Evolutionary conservation across 2,113 vertebrate species (phyloP).

Genomic region (Prinia subflava): DNA sequence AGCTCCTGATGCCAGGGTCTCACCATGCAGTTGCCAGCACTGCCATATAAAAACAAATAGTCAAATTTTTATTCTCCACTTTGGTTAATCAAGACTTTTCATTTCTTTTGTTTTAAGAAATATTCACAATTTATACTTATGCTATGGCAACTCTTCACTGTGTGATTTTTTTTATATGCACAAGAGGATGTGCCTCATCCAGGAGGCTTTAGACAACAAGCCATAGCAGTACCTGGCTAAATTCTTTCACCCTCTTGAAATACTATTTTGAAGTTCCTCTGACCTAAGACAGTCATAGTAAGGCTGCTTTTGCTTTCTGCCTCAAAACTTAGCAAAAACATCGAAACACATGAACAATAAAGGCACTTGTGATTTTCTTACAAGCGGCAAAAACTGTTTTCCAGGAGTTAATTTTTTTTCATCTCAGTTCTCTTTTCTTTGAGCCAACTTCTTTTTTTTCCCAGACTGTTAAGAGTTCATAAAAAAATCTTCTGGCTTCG

Average conservation of each 20-base stretch:
- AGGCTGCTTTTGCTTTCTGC: not conserved
- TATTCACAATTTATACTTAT: not conserved
- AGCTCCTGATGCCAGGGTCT: not conserved
- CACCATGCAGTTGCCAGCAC: not conserved
- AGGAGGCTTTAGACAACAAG: not conserved
- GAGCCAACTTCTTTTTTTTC: not conserved
- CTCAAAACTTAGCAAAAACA: not conserved
- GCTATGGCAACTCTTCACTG: not conserved
- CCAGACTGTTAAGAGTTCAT: not conserved
- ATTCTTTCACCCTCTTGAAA: not conserved
- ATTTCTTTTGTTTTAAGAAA: not conserved
- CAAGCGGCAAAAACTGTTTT: not conserved
- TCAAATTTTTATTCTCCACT: not conserved
- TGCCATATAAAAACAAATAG: not conserved
- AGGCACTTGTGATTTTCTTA: not conserved
- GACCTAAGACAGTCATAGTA: not conserved
- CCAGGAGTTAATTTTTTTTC: not conserved
- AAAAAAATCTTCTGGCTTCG: constrained; percentile 12
- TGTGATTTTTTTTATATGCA: not conserved
- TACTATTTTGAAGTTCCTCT: not conserved
- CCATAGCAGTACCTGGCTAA: not conserved
- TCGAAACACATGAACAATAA: not conserved
- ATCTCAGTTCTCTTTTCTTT: not conserved
- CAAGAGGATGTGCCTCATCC: not conserved
- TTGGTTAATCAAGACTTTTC: not conserved